These are phyloP conservation scores for Atta colombica DNA, from an alignment of 1,140 invertebrate genomes.

Conservation along the genomic window DNA sequence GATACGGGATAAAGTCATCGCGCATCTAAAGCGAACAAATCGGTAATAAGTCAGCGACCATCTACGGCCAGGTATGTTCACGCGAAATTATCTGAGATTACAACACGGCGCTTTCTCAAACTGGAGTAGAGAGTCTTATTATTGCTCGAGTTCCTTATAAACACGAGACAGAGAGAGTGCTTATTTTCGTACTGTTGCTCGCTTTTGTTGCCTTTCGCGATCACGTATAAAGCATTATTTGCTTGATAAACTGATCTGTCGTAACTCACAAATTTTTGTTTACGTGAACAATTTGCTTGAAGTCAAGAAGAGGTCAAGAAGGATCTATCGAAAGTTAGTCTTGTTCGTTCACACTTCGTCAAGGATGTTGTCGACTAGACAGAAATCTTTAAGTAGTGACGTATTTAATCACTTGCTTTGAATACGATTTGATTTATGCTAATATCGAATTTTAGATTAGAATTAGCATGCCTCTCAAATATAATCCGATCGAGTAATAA, in stretches of 20 bases:
- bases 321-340: constrained; percentile 7
- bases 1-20: constrained; percentile 26
- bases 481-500: not conserved
- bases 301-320: not conserved
- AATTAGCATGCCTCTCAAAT: constrained; percentile 1
- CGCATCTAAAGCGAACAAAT: constrained; percentile 26
- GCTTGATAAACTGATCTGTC: constrained; percentile 17
- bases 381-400: not conserved
- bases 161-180: not conserved
- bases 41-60: constrained; percentile 23
- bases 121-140: constrained; percentile 50
- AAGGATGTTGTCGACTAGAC: constrained; percentile 3
- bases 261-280: constrained; percentile 36
- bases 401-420: not conserved
- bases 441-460: not conserved
- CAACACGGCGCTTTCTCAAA: constrained; percentile 69
- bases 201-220: constrained; percentile 1
- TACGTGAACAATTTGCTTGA: constrained; percentile 3
- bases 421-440: not conserved
- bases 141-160: not conserved
- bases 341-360: not conserved
- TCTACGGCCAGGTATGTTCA: constrained; percentile 32
- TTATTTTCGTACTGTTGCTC: constrained; percentile 2
- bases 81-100: constrained; percentile 55
- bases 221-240: not conserved